Evolutionary conservation across 2,113 vertebrate species (phyloP).

Genomic region (Colossoma macropomum): DNA sequence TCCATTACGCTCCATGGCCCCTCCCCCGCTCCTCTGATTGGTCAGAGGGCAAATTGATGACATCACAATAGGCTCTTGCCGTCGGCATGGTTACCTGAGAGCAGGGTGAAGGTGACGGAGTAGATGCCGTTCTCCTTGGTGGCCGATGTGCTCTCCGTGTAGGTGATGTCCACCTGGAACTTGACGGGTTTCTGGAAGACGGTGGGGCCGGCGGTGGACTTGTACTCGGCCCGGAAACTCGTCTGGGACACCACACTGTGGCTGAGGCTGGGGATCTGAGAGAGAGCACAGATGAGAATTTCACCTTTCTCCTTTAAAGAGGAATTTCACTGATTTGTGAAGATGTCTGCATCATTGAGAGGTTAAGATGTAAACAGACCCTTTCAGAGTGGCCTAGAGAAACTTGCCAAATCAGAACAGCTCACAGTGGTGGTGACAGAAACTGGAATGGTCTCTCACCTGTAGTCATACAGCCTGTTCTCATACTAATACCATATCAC

Average conservation of each 20-base stretch:
- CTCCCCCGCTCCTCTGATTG: not conserved
- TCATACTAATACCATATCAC: no score
- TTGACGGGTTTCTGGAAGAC: constrained; percentile 97
- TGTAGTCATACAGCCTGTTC: no score
- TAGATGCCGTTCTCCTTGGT: constrained; percentile 95
- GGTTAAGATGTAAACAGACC: no score
- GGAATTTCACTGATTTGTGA: not conserved
- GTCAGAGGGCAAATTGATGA: not conserved
- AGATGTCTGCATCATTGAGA: not conserved
- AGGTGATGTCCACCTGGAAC: constrained; percentile 98
- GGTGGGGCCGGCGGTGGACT: constrained; percentile 89
- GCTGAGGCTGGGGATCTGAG: constrained; percentile 94
- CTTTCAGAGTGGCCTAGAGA: no score
- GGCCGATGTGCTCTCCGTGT: constrained; percentile 87
- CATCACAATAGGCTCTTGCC: not conserved
- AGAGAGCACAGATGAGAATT: not conserved
- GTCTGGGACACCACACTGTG: constrained; percentile 98
- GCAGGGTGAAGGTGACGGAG: constrained; percentile 94
- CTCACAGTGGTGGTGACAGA: no score
- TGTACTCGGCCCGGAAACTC: constrained; percentile 94
- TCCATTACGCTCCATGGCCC: constrained; percentile 4
- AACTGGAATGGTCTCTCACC: no score
- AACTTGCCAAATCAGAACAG: no score
- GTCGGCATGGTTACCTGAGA: constrained; percentile 84
- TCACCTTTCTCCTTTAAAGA: not conserved